A percentile compares a stretch with the other conserved stretches of the same genome.
phyloP scores from a whole-genome alignment of 2,888 invertebrate species.

The Tryphoninae sp. region DNA sequence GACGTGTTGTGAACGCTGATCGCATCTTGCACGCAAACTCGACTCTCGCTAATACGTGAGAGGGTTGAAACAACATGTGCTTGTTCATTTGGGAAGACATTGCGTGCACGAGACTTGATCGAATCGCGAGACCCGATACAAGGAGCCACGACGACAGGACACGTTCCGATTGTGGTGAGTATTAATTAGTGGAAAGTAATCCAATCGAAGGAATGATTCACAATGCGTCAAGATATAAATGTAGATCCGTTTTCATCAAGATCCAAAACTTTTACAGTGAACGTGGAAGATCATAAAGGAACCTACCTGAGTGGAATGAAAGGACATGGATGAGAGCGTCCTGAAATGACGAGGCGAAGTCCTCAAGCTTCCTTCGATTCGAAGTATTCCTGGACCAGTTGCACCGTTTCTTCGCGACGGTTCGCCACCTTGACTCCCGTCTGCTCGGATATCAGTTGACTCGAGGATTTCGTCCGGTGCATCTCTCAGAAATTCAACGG shows the following conservation, averaged over 20 bases:
- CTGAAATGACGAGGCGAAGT: conserved; percentile 9
- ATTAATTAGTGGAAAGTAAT: conserved; percentile 49
- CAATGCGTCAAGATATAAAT: neutral
- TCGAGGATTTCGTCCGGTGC: neutral
- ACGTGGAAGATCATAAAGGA: neutral
- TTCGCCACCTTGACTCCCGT: neutral
- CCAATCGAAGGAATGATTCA: conserved; percentile 26
- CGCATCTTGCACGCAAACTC: conserved; percentile 47
- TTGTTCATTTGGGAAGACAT: conserved; percentile 2
- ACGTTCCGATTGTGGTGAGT: conserved; percentile 36
- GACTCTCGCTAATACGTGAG: conserved; percentile 15
- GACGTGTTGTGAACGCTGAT: conserved; percentile 33
- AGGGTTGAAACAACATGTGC: neutral
- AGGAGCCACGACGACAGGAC: conserved; percentile 12
- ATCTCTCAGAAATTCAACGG: neutral
- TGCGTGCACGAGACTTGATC: conserved; percentile 44
- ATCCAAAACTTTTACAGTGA: neutral
- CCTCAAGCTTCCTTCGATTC: neutral
- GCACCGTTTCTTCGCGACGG: neutral
- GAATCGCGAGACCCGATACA: conserved; percentile 32
- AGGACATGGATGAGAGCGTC: conserved; percentile 13
- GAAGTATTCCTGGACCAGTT: conserved; percentile 14
- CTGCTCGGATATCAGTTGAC: neutral
- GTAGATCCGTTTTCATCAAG: neutral
- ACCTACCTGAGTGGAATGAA: conserved; percentile 42